Evolutionary conservation across 2,797 vertebrate species (phyloP), one percentile per base, ranked within the genome.

Genomic region (Ciconia nigra): DNA sequence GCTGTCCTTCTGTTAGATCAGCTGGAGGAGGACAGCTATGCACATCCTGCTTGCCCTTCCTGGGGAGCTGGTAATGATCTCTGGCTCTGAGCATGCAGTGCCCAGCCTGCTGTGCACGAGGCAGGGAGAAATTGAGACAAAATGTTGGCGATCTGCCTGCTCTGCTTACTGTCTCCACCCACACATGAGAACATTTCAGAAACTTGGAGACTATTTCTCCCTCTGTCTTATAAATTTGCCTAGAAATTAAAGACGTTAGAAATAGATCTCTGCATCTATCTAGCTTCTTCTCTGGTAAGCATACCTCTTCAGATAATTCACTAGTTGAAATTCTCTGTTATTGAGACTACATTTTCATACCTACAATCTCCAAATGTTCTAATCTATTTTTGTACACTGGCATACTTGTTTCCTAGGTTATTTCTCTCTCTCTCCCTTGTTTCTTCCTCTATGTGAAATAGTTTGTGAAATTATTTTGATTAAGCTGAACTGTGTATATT

Each of bases 401-500:
- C 93, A 92, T 71, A 47, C 90, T 96, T 95, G 97, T 96, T 96
- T 95, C 97, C 97, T 96, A 91, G 94, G 94, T 96, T 96, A 95
- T 97, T 87, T 83, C 91, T 96, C 90, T 87, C 78, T 37, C 13
- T 72, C 81, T 93, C 67, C 54, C 39, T 72, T 66, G 42, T 63
- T 83, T 95, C 49, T 79, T 92, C 86, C 81, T 81, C 87, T 93
- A 77, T 73, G 54, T 81, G 61, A 72, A 91, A 83, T 63, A 91
- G 89, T 89, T 96, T 88, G 94, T 91, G 91, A 89, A 80, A 84
- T 87, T 84, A 74, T 69, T 92, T 96, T 71, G 61, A 87, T 92
- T 83, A 82, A 84, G 41, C 46, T 73, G 69, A 90, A 78, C 51
- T 83, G 19, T 82, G 90, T 89, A 51, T 85, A 71, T 81, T 87